Percentiles rank a stretch among this genome's conserved stretches.
Evolutionary conservation across 2,113 vertebrate genomes (phyloP).

Genomic region (Semnopithecus entellus): DNA sequence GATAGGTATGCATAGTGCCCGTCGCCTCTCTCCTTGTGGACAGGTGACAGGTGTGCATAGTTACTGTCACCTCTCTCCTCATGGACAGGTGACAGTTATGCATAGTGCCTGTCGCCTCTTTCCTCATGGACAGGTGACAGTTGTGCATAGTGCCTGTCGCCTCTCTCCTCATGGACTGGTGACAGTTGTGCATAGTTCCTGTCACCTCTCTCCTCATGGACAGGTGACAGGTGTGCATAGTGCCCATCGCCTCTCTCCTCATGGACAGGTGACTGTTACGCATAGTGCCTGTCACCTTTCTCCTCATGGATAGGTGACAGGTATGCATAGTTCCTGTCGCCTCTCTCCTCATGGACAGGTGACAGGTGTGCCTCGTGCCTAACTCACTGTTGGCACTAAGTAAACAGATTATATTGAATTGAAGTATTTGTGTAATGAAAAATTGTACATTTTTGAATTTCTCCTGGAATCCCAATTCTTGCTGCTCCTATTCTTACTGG

Average conservation of each 20-base stretch:
- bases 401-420: neutral
- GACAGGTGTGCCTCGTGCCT: neutral
- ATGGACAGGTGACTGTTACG: no score
- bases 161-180: no score
- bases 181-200: neutral
- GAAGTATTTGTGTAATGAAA: neutral
- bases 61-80: fast-evolving
- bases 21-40: no score
- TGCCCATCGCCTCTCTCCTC: neutral
- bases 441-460: neutral
- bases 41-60: no score
- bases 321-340: fast-evolving
- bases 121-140: no score
- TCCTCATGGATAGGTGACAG: no score
- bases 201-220: neutral
- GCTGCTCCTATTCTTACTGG: neutral
- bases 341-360: no score
- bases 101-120: fast-evolving
- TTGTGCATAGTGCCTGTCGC: fast-evolving
- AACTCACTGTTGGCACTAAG: neutral
- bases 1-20: no score
- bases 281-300: neutral
- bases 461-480: slow-evolving; percentile 15
- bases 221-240: neutral
- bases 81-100: no score